phyloP scores from a whole-genome alignment of 2,888 invertebrate species.

The Melanotus villosus region DNA sequence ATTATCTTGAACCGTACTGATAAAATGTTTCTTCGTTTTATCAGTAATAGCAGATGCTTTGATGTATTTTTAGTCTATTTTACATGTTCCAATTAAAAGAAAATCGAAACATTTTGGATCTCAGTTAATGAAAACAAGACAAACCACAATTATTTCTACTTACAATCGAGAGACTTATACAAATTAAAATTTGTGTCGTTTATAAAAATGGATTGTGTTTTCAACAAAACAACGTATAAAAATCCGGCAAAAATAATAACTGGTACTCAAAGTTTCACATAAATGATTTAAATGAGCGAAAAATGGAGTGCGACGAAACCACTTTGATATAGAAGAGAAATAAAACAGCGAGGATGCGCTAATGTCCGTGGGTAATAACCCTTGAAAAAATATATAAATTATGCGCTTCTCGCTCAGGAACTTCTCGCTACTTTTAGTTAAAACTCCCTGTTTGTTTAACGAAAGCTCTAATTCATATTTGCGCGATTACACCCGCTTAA shows the following conservation, averaged over 20 bases:
- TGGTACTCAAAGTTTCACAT: conserved; percentile 21
- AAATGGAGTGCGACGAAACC: conserved; percentile 49
- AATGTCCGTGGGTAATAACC: conserved; percentile 62
- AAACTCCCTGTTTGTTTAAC: conserved; percentile 45
- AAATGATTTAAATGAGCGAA: conserved; percentile 52
- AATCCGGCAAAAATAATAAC: conserved; percentile 5
- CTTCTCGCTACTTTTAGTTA: conserved; percentile 42
- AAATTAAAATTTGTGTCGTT: too few species aligned
- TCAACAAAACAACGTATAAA: background rate
- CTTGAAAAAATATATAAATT: conserved; percentile 63
- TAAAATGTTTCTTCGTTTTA: too few species aligned
- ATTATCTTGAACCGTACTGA: too few species aligned
- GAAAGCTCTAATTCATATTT: conserved; percentile 44
- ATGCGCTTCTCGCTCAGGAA: conserved; percentile 53
- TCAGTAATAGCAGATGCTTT: too few species aligned
- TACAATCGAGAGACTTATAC: too few species aligned
- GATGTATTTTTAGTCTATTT: too few species aligned
- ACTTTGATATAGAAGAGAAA: conserved; percentile 52
- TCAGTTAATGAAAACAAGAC: too few species aligned
- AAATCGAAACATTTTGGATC: too few species aligned
- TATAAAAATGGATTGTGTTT: too few species aligned
- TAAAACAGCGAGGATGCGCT: conserved; percentile 56
- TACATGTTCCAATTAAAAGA: too few species aligned
- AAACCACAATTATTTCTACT: too few species aligned
- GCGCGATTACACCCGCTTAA: conserved; percentile 43